A percentile compares a stretch with the other conserved stretches of the same genome.
These are phyloP conservation scores for Myocastor coypus DNA, from an alignment of 2,113 vertebrate genomes.

Conservation along the genomic window DNA sequence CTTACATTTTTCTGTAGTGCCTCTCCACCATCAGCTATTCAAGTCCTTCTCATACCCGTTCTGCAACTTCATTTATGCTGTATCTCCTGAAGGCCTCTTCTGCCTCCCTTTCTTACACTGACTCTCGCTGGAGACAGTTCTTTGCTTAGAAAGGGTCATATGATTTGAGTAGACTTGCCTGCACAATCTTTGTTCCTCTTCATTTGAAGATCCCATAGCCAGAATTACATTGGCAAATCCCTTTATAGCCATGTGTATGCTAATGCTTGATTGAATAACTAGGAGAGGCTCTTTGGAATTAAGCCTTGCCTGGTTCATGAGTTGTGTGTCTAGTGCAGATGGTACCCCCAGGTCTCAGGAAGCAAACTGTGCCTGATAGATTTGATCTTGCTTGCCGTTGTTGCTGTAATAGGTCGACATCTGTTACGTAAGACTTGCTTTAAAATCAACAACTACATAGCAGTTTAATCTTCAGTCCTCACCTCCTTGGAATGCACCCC, in stretches of 20 bases:
- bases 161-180: not conserved
- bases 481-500: not conserved
- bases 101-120: not conserved
- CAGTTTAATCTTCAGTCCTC: not conserved
- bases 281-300: conserved; percentile 5
- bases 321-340: conserved; percentile 17
- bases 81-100: not conserved
- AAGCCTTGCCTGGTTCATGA: not conserved
- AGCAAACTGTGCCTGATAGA: not conserved
- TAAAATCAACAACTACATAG: conserved; percentile 3
- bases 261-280: conserved; percentile 19
- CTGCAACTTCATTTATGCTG: not conserved
- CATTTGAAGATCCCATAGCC: conserved; percentile 14
- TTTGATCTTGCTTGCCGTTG: conserved; percentile 10
- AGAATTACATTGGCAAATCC: conserved; percentile 18
- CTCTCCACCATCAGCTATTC: not conserved
- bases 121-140: not conserved
- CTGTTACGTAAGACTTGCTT: not conserved
- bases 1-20: not conserved
- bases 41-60: not conserved
- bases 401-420: not conserved
- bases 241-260: not conserved
- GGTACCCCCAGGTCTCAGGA: not conserved
- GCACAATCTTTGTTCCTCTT: not conserved
- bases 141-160: not conserved